These are phyloP conservation scores for Ypsolopha sequella DNA, from an alignment of 2,888 invertebrate species.

Conservation along the genomic window DNA sequence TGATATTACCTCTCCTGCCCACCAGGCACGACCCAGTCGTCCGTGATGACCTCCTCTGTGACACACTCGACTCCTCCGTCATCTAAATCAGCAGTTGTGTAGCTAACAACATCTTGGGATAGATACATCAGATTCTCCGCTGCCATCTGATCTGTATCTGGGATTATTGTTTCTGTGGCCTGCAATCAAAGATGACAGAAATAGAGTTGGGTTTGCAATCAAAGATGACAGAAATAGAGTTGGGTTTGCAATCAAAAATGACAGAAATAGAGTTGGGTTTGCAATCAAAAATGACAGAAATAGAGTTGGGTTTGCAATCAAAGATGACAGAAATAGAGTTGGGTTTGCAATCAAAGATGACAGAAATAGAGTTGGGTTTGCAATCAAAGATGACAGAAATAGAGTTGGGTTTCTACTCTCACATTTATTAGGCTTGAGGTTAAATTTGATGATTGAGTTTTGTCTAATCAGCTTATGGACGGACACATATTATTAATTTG, in stretches of 20 bases:
- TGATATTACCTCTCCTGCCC: constrained; percentile 81
- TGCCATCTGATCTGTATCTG: constrained; percentile 71
- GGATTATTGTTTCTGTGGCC: constrained; percentile 50
- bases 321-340: too few relatives aligned
- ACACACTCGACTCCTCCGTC: constrained; percentile 72
- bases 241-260: not conserved
- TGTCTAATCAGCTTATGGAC: too few relatives aligned
- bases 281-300: not conserved
- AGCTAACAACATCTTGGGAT: constrained; percentile 67
- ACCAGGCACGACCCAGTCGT: constrained; percentile 82
- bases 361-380: too few relatives aligned
- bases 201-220: not conserved
- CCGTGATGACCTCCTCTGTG: constrained; percentile 85
- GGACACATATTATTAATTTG: too few relatives aligned
- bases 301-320: not conserved
- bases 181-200: constrained; percentile 13
- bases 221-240: not conserved
- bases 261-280: not conserved
- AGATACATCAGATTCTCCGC: constrained; percentile 74
- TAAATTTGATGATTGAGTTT: too few relatives aligned
- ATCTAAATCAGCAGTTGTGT: constrained; percentile 41
- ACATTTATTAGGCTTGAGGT: too few relatives aligned
- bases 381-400: too few relatives aligned
- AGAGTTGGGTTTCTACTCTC: too few relatives aligned
- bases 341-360: too few relatives aligned